These are phyloP conservation scores for Tetramorium simillimum DNA, from an alignment of 1,140 invertebrate genomes.

Conservation along the genomic window DNA sequence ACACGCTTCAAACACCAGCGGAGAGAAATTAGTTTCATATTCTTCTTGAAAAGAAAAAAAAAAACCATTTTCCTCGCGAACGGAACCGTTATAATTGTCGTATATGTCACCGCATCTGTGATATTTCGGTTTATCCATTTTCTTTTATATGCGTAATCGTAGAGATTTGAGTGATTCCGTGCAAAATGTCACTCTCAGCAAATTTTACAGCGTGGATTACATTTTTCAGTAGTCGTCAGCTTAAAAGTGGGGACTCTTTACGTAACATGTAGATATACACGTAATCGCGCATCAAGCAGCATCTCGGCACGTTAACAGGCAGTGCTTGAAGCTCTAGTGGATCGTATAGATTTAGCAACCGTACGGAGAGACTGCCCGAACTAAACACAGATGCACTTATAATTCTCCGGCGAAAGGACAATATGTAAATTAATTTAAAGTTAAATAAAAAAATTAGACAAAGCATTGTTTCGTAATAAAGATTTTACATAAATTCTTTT, in stretches of 20 bases:
- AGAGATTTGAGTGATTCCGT: not conserved
- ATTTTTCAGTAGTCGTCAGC: constrained; percentile 9
- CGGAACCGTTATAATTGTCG: not conserved
- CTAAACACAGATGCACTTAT: not conserved
- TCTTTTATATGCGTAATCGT: not conserved
- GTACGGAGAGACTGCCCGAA: not conserved
- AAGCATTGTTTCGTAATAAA: constrained; percentile 3
- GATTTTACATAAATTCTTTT: not conserved
- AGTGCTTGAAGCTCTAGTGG: constrained; percentile 40
- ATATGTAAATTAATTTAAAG: not conserved
- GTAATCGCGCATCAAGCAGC: constrained; percentile 20
- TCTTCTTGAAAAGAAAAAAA: not conserved
- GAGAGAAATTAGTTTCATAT: not conserved
- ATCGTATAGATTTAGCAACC: constrained; percentile 28
- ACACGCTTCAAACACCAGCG: not conserved
- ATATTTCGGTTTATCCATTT: not conserved
- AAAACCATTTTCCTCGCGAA: not conserved
- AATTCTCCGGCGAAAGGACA: not conserved
- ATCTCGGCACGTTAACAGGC: constrained; percentile 28
- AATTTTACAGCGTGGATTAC: not conserved
- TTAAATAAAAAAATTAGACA: not conserved
- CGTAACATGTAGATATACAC: not conserved
- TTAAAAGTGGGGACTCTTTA: not conserved
- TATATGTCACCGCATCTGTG: not conserved
- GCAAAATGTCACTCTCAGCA: not conserved